A percentile compares a stretch with the other conserved stretches of the same genome.
Evolutionary conservation across 2,888 invertebrate species (phyloP).

Genomic region (Spisula subtruncata): DNA sequence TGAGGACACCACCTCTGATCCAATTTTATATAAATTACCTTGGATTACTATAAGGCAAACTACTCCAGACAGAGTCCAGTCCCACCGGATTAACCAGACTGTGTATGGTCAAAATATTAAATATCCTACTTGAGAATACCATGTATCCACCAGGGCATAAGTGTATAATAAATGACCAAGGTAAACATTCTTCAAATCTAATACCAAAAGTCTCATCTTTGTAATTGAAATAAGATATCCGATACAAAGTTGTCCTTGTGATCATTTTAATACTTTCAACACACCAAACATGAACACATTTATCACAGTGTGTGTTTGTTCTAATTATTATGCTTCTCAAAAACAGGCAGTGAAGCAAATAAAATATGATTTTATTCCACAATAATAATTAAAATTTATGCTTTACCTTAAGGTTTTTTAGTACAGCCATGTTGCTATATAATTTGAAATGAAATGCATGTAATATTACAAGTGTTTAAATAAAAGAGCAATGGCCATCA

Average conservation of each 20-base stretch:
- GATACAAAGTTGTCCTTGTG: slow-evolving; percentile 1
- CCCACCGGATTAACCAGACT: not conserved
- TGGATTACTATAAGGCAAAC: not conserved
- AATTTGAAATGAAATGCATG: too few relatives aligned
- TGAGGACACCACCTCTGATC: not conserved
- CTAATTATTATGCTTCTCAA: too few relatives aligned
- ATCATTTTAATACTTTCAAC: not conserved
- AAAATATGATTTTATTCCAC: too few relatives aligned
- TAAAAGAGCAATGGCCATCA: too few relatives aligned
- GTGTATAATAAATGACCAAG: not conserved
- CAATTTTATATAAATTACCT: not conserved
- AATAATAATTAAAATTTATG: too few relatives aligned
- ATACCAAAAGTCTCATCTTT: not conserved
- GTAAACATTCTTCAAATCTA: not conserved
- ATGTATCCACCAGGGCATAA: not conserved
- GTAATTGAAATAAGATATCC: not conserved
- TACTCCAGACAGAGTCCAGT: not conserved
- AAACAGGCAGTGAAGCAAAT: too few relatives aligned
- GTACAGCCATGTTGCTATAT: too few relatives aligned
- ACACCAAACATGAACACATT: too few relatives aligned
- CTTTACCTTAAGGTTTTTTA: too few relatives aligned
- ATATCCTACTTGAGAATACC: slow-evolving; percentile 4
- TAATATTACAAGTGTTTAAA: too few relatives aligned
- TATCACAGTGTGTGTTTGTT: too few relatives aligned
- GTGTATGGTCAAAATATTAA: slow-evolving; percentile 16